phyloP scores from a whole-genome alignment of 1,140 invertebrate genomes.

The Carposina sasakii region DNA sequence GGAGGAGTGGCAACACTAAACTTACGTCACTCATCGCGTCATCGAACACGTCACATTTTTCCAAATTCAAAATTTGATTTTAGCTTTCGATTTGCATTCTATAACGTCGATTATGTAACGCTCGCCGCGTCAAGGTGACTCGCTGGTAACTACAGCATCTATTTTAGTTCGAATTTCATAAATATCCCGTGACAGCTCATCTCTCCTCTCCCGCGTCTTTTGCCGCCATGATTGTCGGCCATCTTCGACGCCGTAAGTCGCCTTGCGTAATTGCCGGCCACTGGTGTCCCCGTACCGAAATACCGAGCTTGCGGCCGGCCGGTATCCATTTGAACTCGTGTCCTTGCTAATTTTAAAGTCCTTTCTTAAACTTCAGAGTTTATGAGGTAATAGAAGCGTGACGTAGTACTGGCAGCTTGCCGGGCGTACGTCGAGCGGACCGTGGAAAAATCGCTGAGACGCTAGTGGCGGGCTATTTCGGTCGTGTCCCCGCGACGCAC shows the following conservation, averaged over 20 bases:
- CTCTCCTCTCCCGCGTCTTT: conserved; percentile 61
- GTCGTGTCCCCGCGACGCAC: conserved; percentile 42
- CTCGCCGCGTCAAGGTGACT: conserved; percentile 64
- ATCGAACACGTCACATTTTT: conserved; percentile 53
- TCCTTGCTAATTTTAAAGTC: conserved; percentile 71
- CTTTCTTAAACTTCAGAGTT: conserved; percentile 64
- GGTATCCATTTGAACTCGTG: conserved; percentile 29
- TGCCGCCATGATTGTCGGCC: conserved; percentile 51
- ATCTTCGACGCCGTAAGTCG: conserved; percentile 45
- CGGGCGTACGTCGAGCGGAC: conserved; percentile 43
- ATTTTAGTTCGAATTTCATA: conserved; percentile 70
- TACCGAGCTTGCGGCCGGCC: conserved; percentile 17
- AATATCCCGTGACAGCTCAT: conserved; percentile 69
- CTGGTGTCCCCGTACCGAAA: conserved; percentile 36
- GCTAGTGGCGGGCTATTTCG: conserved; percentile 53
- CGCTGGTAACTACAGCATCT: conserved; percentile 59
- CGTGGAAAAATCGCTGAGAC: conserved; percentile 45
- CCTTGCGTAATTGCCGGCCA: conserved; percentile 58
- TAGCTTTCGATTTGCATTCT: conserved; percentile 35
- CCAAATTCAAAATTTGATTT: conserved; percentile 39
- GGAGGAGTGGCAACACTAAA: conserved; percentile 64
- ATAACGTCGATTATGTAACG: conserved; percentile 48
- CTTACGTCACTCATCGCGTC: conserved; percentile 58
- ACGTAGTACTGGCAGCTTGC: conserved; percentile 55
- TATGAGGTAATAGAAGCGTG: conserved; percentile 63